Base-by-base conservation (phyloP, 2,113 vertebrate genomes). In the Seriola rivoliana region DNA sequence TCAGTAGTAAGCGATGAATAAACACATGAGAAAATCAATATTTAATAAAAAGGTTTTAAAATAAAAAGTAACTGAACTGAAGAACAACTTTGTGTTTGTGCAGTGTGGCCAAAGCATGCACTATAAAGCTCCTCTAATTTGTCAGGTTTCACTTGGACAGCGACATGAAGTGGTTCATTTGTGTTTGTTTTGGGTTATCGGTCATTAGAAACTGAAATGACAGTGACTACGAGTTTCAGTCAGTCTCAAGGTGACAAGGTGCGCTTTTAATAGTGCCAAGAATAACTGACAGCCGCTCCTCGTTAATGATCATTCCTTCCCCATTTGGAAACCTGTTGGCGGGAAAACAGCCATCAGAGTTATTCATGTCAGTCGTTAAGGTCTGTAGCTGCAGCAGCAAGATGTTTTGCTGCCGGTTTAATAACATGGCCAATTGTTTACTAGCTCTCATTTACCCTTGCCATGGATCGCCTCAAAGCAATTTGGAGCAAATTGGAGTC, bases 1-100 rank as follows among this genome's bases (percentile, higher is more conserved):
- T 85, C 78, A 90, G 76, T 84, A 25, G 71, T 69, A 88, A 92
- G 85, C 58, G 83, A 87, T 91, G 81, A 91, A 90, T 84, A 80
- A 80, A 93, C 48, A 93, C 40, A 85, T 78, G 64, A 89, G 14
- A 79, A 82, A 75, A 69, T 71, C 32, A 81, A 80, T 36, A 66
- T 75, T 80, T 70, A 88, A 68, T 78, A 73, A 81, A 29, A 38
- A 80, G 40, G 75, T 69, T 73, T 70, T 76, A n/a, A 84, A 82
- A 85, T 58, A 23, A 84, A 71, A 52, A 19, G 2, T 68, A 74
- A 68, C 50, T 70, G 2, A 73, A 69, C 55, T 40, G 4, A 40
- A 74, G 36, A 46, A 36, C 10, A 71, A 78, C 29, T 16, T 32
- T 12, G 69, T 57, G 25, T 54, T 21, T 42, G 21, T n/a, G 23